Base-by-base conservation (phyloP, 2,888 invertebrate genomes). In the Sympetrum striolatum region DNA sequence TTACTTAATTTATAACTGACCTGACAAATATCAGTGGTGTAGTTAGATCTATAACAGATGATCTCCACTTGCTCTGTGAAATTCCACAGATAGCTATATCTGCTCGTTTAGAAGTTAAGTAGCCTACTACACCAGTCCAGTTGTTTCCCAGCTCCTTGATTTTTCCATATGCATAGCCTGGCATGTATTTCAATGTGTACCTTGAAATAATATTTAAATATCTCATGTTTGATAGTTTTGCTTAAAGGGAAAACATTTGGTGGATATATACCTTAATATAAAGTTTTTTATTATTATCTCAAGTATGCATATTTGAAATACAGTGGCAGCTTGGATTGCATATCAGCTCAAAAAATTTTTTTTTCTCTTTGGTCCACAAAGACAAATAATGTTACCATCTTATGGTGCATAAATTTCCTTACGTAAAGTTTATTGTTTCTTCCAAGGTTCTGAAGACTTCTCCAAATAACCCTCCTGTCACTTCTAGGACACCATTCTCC, bases 1-100 rank as follows among this genome's bases (percentile, higher is more conserved):
- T 14, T n/a, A 10, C 2, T 53, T 53, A 4, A 25, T 8, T 12
- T 22, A n/a, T 25, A 81, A 25, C n/a, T 35, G 37, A 86, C 86
- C 60, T 86, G 35, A 60, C 22, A 64, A 86, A 86, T 22, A 86
- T 18, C 12, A 86, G 37, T 18, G 86, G 86, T 60, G 86, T 31
- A 14, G 86, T 86, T 37, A 86, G 22, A 18, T 86, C 86, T n/a
- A 86, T 60, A 18, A 86, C 86, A 4, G 86, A 37, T 64, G 64
- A 86, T 37, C 86, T 86, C 86, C 86, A 86, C 60, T 86, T 86
- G n/a, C 86, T 86, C 37, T 86, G 60, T 10, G 86, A 86, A 37
- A 86, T 86, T 18, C 86, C 86, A 37, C 86, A 86, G n/a, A 86
- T 22, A 64, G 86, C 86, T n/a, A 86, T 86, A 37, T 86, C 86